phyloP scores from a whole-genome alignment of 2,888 invertebrate species.

The Andrena camellia region DNA sequence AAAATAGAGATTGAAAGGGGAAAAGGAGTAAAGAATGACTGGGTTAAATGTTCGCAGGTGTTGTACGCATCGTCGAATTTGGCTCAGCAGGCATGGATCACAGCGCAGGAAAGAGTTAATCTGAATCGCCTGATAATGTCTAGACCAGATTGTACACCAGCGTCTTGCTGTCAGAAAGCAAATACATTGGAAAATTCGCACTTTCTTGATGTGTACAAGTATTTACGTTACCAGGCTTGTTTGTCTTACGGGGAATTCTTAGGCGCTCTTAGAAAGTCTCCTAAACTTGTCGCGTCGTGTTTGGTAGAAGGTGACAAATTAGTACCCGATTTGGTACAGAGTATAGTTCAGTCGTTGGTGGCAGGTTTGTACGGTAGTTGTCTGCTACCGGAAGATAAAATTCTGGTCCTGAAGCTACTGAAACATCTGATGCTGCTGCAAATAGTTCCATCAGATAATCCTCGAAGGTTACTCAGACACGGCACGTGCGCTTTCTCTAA shows the following conservation, averaged over 20 bases:
- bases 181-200: conserved; percentile 88
- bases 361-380: conserved; percentile 91
- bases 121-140: conserved; percentile 91
- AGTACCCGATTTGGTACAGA: conserved; percentile 84
- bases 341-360: conserved; percentile 87
- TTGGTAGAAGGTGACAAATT: conserved; percentile 89
- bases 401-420: conserved; percentile 88
- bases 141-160: conserved; percentile 91
- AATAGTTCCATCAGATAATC: conserved; percentile 90
- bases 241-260: conserved; percentile 90
- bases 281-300: conserved; percentile 90
- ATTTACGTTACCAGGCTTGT: conserved; percentile 92
- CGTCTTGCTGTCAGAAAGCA: conserved; percentile 91
- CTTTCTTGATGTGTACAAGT: conserved; percentile 94
- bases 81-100: conserved; percentile 93
- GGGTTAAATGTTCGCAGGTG: conserved; percentile 82
- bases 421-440: conserved; percentile 91
- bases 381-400: conserved; percentile 91
- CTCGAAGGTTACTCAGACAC: conserved; percentile 91
- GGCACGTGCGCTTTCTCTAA: conserved; percentile 95
- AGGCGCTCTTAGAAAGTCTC: conserved; percentile 89
- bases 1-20: not conserved
- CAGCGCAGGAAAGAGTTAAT: conserved; percentile 94
- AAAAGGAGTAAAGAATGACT: not conserved
- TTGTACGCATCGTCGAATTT: conserved; percentile 87